phyloP scores from a whole-genome alignment of 2,113 vertebrate species.

The Labrus mixtus region DNA sequence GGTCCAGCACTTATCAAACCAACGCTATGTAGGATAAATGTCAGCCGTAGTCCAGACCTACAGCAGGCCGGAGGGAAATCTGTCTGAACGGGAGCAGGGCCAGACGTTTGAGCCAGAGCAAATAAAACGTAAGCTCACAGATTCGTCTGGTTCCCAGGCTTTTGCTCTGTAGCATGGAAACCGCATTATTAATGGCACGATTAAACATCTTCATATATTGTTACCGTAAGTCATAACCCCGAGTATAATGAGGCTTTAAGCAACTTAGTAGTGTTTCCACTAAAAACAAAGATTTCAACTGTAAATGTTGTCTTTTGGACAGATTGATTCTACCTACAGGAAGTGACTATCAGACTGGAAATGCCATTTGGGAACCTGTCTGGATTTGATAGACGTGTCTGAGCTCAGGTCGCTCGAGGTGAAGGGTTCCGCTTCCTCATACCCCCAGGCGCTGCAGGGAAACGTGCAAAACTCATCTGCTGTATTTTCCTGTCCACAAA shows the following conservation, averaged over 20 bases:
- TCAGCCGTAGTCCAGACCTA: background rate
- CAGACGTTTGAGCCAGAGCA: background rate
- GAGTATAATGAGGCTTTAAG: background rate
- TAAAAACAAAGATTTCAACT: background rate
- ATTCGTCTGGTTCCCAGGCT: background rate
- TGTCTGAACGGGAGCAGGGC: background rate
- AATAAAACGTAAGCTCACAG: conserved; percentile 1
- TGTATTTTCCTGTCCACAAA: conserved; percentile 56
- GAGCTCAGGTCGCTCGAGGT: conserved; percentile 10
- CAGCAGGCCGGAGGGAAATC: background rate
- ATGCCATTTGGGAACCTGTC: conserved; percentile 22
- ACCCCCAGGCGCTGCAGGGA: conserved; percentile 51
- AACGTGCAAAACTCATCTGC: conserved; percentile 52
- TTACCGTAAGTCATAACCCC: background rate
- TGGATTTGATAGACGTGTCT: conserved; percentile 40
- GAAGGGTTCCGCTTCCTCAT: conserved; percentile 23
- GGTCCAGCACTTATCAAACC: background rate
- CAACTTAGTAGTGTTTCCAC: background rate
- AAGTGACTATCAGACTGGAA: conserved; percentile 33
- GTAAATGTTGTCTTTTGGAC: background rate
- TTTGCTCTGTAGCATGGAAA: background rate
- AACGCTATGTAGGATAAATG: background rate
- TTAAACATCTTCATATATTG: background rate
- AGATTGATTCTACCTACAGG: conserved; percentile 5
- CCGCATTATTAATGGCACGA: background rate